phyloP scores from a whole-genome alignment of 1,140 invertebrate species.

The Drosophila fuyamai region DNA sequence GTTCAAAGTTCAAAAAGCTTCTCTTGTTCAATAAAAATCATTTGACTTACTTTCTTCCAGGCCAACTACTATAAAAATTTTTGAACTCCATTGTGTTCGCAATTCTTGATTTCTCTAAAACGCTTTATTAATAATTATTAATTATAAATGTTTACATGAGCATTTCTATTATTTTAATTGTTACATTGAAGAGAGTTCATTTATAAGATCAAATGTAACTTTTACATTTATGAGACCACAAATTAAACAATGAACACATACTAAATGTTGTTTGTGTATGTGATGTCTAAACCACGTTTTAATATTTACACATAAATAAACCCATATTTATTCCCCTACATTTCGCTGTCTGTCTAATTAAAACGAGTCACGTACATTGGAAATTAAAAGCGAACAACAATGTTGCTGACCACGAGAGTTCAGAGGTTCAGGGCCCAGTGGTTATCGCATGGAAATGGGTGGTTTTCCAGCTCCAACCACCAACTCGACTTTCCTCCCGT shows the following conservation, averaged over 20 bases:
- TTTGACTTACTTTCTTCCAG: not conserved
- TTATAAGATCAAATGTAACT: not conserved
- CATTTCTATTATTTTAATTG: not conserved
- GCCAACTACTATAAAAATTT: not conserved
- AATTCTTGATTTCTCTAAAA: too few species aligned
- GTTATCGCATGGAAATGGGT: not conserved
- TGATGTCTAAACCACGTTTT: not conserved
- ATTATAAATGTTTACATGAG: too few species aligned
- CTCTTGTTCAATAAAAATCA: constrained; percentile 33
- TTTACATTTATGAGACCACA: constrained; percentile 16
- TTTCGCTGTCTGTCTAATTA: constrained; percentile 39
- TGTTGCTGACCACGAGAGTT: constrained; percentile 50
- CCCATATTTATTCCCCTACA: constrained; percentile 6
- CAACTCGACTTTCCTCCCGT: not conserved
- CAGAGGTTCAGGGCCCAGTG: not conserved
- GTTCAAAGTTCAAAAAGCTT: constrained; percentile 28
- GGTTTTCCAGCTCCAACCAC: not conserved
- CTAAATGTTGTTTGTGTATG: not conserved
- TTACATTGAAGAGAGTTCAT: not conserved
- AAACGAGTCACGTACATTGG: constrained; percentile 56
- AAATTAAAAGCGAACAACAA: constrained; percentile 56
- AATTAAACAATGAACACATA: constrained; percentile 17
- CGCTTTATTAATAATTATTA: too few species aligned
- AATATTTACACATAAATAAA: not conserved
- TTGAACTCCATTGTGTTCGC: not conserved